Percentiles rank a stretch among this genome's conserved stretches.
Conservation (phyloP, 2,113 vertebrate genomes). For the Campylomormyrus numenius region DNA sequence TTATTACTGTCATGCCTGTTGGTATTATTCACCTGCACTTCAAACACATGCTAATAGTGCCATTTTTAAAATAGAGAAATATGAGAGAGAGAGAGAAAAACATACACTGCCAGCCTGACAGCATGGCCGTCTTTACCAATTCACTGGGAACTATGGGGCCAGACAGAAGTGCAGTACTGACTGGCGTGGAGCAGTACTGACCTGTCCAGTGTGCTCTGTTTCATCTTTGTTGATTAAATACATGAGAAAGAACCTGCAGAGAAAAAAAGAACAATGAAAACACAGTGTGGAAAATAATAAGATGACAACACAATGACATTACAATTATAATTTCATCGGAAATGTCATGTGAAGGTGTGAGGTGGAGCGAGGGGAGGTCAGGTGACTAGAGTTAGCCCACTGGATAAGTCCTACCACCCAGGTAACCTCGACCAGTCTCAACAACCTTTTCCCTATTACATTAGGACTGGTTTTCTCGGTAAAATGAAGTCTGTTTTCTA, state of each 20-base stretch:
- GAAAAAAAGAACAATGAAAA: neutral
- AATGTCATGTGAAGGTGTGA: neutral
- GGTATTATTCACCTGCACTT: neutral
- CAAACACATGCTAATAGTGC: neutral
- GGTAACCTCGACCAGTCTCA: neutral
- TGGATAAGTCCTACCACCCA: neutral
- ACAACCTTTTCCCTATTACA: neutral
- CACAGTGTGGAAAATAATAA: neutral
- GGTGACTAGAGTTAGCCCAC: neutral
- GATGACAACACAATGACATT: neutral
- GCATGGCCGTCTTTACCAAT: neutral
- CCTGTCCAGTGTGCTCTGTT: conserved; percentile 90
- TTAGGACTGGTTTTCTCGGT: neutral
- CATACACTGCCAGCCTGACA: neutral
- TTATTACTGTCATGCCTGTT: neutral
- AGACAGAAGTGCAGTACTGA: neutral
- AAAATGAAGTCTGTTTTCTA: neutral
- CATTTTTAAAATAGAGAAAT: neutral
- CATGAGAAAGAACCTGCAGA: conserved; percentile 86
- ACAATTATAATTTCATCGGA: neutral
- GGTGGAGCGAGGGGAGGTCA: neutral
- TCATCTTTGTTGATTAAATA: conserved; percentile 93
- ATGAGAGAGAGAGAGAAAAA: neutral
- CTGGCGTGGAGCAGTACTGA: conserved; percentile 41
- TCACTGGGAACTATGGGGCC: neutral